phyloP scores from a whole-genome alignment of 2,888 invertebrate genomes.

The Neoscelio sp. region DNA sequence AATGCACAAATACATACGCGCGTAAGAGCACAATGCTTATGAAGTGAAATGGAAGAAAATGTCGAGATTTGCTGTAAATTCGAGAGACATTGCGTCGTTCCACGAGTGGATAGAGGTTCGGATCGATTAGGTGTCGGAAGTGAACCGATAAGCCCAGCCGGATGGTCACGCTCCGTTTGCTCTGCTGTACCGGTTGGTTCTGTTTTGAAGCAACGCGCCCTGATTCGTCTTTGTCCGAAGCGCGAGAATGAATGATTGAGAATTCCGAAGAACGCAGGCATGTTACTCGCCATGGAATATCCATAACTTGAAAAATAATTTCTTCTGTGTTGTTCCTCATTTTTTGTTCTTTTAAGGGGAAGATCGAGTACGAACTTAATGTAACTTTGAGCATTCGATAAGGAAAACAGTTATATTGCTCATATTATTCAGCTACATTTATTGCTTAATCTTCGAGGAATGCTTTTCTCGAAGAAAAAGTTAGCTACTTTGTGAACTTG shows the following conservation, averaged over 20 bases:
- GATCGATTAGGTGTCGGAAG: constrained; percentile 76
- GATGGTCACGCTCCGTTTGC: constrained; percentile 73
- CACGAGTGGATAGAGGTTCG: constrained; percentile 64
- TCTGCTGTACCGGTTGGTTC: constrained; percentile 52
- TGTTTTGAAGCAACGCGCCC: constrained; percentile 66
- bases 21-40: constrained; percentile 44
- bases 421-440: no score
- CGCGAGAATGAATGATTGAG: constrained; percentile 47
- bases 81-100: constrained; percentile 63
- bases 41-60: constrained; percentile 64
- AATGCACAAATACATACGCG: constrained; percentile 43
- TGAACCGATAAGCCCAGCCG: constrained; percentile 73
- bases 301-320: neutral
- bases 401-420: no score
- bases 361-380: no score
- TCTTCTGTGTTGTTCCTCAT: neutral
- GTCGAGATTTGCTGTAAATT: constrained; percentile 66
- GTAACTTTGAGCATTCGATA: no score
- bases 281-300: constrained; percentile 46
- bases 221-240: constrained; percentile 38
- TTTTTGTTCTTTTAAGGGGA: neutral
- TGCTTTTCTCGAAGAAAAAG: no score
- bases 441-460: no score
- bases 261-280: constrained; percentile 30
- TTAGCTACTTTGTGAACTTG: no score